Evolutionary conservation across 1,140 invertebrate genomes (phyloP).

Genomic region (Mya arenaria): DNA sequence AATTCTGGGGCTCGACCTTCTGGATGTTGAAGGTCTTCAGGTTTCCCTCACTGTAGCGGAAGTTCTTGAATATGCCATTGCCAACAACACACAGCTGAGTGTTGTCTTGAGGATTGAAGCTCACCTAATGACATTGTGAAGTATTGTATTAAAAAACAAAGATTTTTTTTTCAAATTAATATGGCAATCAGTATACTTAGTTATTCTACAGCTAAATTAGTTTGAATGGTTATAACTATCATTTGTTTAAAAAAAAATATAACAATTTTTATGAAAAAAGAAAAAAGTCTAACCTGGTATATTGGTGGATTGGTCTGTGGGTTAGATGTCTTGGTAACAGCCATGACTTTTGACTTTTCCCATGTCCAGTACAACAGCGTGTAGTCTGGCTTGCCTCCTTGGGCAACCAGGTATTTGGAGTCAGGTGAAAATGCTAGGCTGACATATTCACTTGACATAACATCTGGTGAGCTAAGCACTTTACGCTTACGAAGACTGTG

Average conservation of each 20-base stretch:
- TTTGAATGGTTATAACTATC: not conserved
- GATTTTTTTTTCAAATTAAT: not conserved
- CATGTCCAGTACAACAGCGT: slow-evolving; percentile 91
- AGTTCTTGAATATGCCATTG: slow-evolving; percentile 87
- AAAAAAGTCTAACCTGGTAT: slow-evolving; percentile 80
- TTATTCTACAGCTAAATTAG: not conserved
- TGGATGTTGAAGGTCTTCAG: slow-evolving; percentile 92
- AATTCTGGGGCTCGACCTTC: slow-evolving; percentile 89
- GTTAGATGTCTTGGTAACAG: slow-evolving; percentile 86
- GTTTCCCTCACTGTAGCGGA: slow-evolving; percentile 89
- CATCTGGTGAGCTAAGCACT: slow-evolving; percentile 78
- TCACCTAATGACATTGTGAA: slow-evolving; percentile 80
- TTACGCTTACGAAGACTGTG: slow-evolving; percentile 81
- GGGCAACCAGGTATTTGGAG: slow-evolving; percentile 88
- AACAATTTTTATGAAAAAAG: too few relatives aligned
- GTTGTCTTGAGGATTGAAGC: slow-evolving; percentile 89
- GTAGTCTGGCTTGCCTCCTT: slow-evolving; percentile 91
- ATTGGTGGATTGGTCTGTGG: slow-evolving; percentile 79
- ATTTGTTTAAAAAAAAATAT: too few relatives aligned
- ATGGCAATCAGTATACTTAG: not conserved
- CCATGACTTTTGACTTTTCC: slow-evolving; percentile 92
- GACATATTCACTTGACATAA: slow-evolving; percentile 84
- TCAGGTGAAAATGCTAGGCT: slow-evolving; percentile 90
- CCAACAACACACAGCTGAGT: slow-evolving; percentile 89
- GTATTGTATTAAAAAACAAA: not conserved